phyloP scores from a whole-genome alignment of 2,888 invertebrate species.

The Melanostoma scalare region DNA sequence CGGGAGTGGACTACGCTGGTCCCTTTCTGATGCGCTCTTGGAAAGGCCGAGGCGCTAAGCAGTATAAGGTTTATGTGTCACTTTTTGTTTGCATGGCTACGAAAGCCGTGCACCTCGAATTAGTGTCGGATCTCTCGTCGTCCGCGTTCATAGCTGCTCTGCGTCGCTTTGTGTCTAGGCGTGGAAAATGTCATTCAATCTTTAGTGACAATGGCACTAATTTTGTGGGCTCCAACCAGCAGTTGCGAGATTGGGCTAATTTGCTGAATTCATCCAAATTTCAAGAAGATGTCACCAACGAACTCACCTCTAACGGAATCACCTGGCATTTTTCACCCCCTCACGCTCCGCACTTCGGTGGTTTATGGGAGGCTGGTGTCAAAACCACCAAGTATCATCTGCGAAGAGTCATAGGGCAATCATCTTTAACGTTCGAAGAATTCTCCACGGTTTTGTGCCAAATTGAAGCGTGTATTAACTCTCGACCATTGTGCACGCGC shows the following conservation, averaged over 20 bases:
- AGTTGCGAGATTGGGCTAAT: slow-evolving; percentile 43
- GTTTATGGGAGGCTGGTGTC: slow-evolving; percentile 78
- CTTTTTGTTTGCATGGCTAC: slow-evolving; percentile 74
- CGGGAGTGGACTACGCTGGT: slow-evolving; percentile 71
- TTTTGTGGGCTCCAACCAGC: slow-evolving; percentile 65
- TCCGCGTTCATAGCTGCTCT: slow-evolving; percentile 75
- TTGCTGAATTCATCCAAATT: slow-evolving; percentile 21
- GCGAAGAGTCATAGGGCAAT: slow-evolving; percentile 71
- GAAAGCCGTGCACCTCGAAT: slow-evolving; percentile 74
- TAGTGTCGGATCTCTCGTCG: slow-evolving; percentile 68
- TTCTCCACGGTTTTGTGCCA: slow-evolving; percentile 75
- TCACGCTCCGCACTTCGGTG: slow-evolving; percentile 77
- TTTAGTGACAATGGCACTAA: slow-evolving; percentile 65
- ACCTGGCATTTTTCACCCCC: slow-evolving; percentile 78
- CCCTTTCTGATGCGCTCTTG: slow-evolving; percentile 55
- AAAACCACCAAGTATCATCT: slow-evolving; percentile 77
- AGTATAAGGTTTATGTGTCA: slow-evolving; percentile 72
- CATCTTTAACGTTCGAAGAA: slow-evolving; percentile 76
- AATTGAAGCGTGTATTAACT: slow-evolving; percentile 77
- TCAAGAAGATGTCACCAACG: slow-evolving; percentile 32
- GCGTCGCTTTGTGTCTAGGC: slow-evolving; percentile 74
- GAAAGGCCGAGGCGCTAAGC: slow-evolving; percentile 60
- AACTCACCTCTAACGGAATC: slow-evolving; percentile 47
- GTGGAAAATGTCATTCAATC: slow-evolving; percentile 39
- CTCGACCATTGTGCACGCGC: slow-evolving; percentile 74